Evolutionary conservation across 2,888 invertebrate genomes (phyloP).

Genomic region (Caenorhabditis uteleia): DNA sequence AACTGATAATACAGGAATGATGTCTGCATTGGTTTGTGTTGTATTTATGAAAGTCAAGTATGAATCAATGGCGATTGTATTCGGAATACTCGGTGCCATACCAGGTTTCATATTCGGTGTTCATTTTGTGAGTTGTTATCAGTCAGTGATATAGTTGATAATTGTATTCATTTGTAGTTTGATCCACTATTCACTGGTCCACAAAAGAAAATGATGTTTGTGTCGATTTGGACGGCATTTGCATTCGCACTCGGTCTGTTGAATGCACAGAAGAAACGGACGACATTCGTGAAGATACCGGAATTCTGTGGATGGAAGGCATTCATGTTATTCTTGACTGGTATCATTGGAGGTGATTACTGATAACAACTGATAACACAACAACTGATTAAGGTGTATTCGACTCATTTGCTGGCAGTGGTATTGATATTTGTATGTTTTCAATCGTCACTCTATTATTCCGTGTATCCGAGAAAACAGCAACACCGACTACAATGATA

Average conservation of each 20-base stretch:
- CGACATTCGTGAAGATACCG: slow-evolving; percentile 44
- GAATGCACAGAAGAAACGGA: slow-evolving; percentile 60
- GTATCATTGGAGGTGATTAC: slow-evolving; percentile 61
- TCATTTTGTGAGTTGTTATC: slow-evolving; percentile 23
- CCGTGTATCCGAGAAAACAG: slow-evolving; percentile 63
- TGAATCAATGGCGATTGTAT: slow-evolving; percentile 57
- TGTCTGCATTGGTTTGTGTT: slow-evolving; percentile 62
- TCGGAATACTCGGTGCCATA: slow-evolving; percentile 57
- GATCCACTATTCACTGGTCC: slow-evolving; percentile 57
- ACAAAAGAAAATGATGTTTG: slow-evolving; percentile 69
- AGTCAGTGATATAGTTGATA: neutral
- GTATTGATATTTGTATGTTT: slow-evolving; percentile 67
- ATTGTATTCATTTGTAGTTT: slow-evolving; percentile 34
- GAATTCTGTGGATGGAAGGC: slow-evolving; percentile 54
- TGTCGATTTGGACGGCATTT: slow-evolving; percentile 69
- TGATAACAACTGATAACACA: neutral
- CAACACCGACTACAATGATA: slow-evolving; percentile 68
- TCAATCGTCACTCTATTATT: slow-evolving; percentile 60
- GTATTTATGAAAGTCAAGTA: slow-evolving; percentile 60
- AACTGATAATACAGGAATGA: slow-evolving; percentile 55
- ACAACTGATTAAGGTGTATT: too few relatives aligned
- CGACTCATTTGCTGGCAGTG: slow-evolving; percentile 67
- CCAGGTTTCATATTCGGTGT: slow-evolving; percentile 65
- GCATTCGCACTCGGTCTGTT: slow-evolving; percentile 67
- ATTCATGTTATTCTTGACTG: slow-evolving; percentile 56